These are phyloP conservation scores for Trachemys scripta DNA, from an alignment of 2,113 vertebrate species.

Conservation along the genomic window DNA sequence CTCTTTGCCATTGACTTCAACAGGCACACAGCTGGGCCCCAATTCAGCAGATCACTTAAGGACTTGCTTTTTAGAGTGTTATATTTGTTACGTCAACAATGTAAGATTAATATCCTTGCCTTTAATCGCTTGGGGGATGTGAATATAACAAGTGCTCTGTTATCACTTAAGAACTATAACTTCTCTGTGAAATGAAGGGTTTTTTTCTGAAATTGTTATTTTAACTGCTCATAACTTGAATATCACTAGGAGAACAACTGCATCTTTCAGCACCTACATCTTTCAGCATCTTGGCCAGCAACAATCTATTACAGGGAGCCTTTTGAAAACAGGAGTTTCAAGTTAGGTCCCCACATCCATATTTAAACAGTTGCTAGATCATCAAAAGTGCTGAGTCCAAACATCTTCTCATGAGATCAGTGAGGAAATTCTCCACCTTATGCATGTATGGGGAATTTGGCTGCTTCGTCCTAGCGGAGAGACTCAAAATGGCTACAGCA, in stretches of 20 bases:
- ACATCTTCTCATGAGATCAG: too few species aligned
- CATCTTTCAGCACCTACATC: neutral
- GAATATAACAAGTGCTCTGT: neutral
- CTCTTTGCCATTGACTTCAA: neutral
- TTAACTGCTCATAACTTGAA: neutral
- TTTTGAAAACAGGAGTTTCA: neutral
- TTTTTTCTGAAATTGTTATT: neutral
- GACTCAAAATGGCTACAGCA: neutral
- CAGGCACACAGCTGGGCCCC: neutral
- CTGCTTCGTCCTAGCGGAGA: neutral
- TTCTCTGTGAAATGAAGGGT: neutral
- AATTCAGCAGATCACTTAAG: neutral
- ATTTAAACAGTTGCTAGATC: neutral
- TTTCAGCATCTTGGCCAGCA: neutral
- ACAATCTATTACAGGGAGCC: accelerated
- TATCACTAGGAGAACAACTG: neutral
- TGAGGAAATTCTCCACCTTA: neutral
- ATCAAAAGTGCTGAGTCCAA: neutral
- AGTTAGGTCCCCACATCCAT: accelerated
- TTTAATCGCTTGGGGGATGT: neutral
- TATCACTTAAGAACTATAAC: neutral
- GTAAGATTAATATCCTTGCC: neutral
- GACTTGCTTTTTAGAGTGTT: neutral
- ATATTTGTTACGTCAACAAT: accelerated
- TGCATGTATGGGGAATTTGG: too few species aligned